phyloP scores from a whole-genome alignment of 2,797 vertebrate genomes.

The Urophycis tenuis region DNA sequence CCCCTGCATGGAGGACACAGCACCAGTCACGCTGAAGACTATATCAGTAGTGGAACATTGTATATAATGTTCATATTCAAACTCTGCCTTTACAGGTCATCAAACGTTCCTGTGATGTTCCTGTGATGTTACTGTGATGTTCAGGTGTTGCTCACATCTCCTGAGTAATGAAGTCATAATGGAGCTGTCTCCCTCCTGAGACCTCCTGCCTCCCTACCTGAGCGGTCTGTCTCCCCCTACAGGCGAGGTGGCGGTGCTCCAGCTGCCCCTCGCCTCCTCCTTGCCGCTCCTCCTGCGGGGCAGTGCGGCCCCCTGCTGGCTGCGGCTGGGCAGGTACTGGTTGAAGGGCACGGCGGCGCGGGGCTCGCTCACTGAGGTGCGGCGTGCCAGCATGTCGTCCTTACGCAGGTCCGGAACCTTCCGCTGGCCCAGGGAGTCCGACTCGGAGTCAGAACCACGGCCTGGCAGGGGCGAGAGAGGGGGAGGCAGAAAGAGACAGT shows the following conservation, averaged over 20 bases:
- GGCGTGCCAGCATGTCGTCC: slow-evolving; percentile 91
- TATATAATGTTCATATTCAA: too few species aligned
- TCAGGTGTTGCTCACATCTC: too few species aligned
- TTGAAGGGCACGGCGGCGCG: slow-evolving; percentile 92
- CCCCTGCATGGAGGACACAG: too few species aligned
- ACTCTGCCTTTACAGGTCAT: too few species aligned
- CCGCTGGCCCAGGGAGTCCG: slow-evolving; percentile 82
- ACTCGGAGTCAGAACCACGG: slow-evolving; percentile 93
- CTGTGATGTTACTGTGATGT: too few species aligned
- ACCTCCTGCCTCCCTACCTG: slow-evolving; percentile 71
- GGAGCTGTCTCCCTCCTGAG: too few species aligned
- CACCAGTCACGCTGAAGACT: too few species aligned
- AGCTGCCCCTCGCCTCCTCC: slow-evolving; percentile 86
- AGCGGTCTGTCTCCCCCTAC: slow-evolving; percentile 84
- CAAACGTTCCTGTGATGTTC: not conserved
- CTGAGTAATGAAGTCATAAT: too few species aligned
- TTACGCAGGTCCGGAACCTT: slow-evolving; percentile 91
- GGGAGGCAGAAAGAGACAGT: not conserved
- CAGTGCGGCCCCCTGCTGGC: slow-evolving; percentile 67
- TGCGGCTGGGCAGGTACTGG: slow-evolving; percentile 97
- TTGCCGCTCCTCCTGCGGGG: slow-evolving; percentile 70
- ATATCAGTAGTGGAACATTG: too few species aligned
- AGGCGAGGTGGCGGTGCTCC: slow-evolving; percentile 88
- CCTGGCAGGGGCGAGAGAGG: slow-evolving; percentile 58
- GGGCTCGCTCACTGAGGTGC: slow-evolving; percentile 86